Evolutionary conservation across 1,140 invertebrate genomes (phyloP), one percentile per base, ranked within the genome.

Genomic region (Vollenhovia emeryi): DNA sequence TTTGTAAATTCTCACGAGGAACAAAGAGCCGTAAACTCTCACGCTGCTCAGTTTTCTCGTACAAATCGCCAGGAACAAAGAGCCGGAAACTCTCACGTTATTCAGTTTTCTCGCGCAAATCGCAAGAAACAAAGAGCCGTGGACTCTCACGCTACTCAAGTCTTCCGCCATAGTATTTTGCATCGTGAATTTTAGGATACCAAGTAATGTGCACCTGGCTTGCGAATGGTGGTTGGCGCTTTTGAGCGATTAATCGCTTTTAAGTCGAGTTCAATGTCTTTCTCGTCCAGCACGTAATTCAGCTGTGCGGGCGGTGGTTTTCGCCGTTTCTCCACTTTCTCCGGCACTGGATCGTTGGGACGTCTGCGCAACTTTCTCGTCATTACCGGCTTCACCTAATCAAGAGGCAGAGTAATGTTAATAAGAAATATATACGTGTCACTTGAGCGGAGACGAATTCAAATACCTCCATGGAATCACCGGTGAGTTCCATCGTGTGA

Each of bases 261-360:
- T 40, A 99, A 94, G 95, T 99, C 99, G 33, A 96, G 97, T 78
- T 98, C 97, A 66, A 99, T 97, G 87, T 99, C 98, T 90, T 97
- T 97, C 85, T 99, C 98, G 90, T 99, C 98, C 71, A 99, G 94
- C 21, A 97, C 94, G 93, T 98, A 98, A 86, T 98, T 98, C 0
- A 99, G 95, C 86, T 98, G 97, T 48, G 98, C 97, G 33, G 97
- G 96, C 0, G 98, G 97, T 48, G 97, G 97, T 93, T 97, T 99
- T 93, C 97, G 96, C 60, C 97, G 95, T 93, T 98, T 98, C 91
- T 98, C 97, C 8, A 97, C 93, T 91, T 95, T 97, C 57, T 97
- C 96, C 80, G 98, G 98, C 15, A 98, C 96, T 0, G 98, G 98
- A 93, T 99, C 98, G 94, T 99, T 99, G 0, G 98, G 98, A 60